Conservation (phyloP, 2,113 vertebrate genomes). For the Telmatochromis brachygnathus region DNA sequence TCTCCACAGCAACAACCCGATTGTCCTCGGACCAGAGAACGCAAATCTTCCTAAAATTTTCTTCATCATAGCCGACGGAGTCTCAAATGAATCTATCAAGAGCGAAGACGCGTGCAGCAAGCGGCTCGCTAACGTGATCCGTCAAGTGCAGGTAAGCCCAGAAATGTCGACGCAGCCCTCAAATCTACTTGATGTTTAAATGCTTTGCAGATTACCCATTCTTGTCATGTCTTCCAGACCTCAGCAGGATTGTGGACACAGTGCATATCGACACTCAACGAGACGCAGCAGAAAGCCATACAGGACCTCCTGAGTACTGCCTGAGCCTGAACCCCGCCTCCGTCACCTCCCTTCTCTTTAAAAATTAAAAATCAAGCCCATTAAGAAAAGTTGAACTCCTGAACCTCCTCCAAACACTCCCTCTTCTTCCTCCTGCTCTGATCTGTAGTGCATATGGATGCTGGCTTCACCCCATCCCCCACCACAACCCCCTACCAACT, state of each 20-base stretch:
- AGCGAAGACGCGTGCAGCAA: slow-evolving; percentile 91
- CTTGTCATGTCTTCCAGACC: slow-evolving; percentile 64
- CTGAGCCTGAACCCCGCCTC: slow-evolving; percentile 74
- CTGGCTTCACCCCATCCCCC: slow-evolving; percentile 6
- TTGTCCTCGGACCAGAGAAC: slow-evolving; percentile 94
- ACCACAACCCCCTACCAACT: background rate
- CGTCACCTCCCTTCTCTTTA: slow-evolving; percentile 7
- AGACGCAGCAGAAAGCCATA: slow-evolving; percentile 92
- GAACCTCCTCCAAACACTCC: slow-evolving; percentile 47
- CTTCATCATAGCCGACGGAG: slow-evolving; percentile 91
- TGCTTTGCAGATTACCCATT: background rate
- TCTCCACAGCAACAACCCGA: slow-evolving; percentile 84
- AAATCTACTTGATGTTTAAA: background rate
- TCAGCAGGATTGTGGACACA: slow-evolving; percentile 93
- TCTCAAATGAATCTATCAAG: slow-evolving; percentile 90
- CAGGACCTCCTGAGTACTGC: slow-evolving; percentile 93
- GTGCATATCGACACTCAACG: slow-evolving; percentile 89
- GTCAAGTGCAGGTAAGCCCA: slow-evolving; percentile 88
- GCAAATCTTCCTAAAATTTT: slow-evolving; percentile 95
- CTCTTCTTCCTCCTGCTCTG: slow-evolving; percentile 50
- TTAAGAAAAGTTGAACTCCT: slow-evolving; percentile 47
- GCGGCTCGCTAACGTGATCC: slow-evolving; percentile 90
- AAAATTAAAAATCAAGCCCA: slow-evolving; percentile 6
- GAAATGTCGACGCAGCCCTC: accelerated
- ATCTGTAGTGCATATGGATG: slow-evolving; percentile 56